phyloP scores from a whole-genome alignment of 2,888 invertebrate genomes.

The Nephrocerus scutellatus region DNA sequence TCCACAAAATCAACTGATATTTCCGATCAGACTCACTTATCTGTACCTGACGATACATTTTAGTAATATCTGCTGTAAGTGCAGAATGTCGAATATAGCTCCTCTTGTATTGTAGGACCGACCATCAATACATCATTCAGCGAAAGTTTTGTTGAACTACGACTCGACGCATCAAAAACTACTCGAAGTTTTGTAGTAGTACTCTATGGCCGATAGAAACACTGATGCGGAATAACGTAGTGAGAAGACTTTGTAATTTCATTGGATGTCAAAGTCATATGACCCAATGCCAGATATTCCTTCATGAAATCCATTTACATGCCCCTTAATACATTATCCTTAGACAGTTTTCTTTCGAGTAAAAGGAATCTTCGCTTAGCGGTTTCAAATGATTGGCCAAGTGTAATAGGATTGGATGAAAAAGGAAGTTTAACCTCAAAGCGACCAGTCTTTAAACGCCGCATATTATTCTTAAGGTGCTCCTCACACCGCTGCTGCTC shows the following conservation, averaged over 20 bases:
- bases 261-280: constrained; percentile 9
- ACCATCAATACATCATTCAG: constrained; percentile 20
- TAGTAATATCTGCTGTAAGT: constrained; percentile 15
- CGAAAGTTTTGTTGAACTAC: constrained; percentile 12
- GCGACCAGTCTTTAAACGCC: constrained; percentile 3
- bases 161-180: constrained; percentile 18
- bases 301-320: constrained; percentile 18
- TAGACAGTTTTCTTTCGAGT: constrained; percentile 14
- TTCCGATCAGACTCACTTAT: constrained; percentile 10
- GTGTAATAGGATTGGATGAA: constrained; percentile 5
- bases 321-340: constrained; percentile 3
- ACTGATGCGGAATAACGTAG: constrained; percentile 20
- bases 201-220: constrained; percentile 13
- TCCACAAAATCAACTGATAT: constrained; percentile 15
- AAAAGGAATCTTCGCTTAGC: constrained; percentile 13
- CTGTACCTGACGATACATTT: constrained; percentile 19
- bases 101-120: constrained; percentile 17
- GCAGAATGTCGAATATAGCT: constrained; percentile 11
- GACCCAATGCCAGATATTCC: constrained; percentile 15
- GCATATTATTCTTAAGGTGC: constrained; percentile 10
- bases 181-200: constrained; percentile 18
- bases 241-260: constrained; percentile 4
- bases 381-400: constrained; percentile 11
- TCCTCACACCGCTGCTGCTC: constrained; percentile 11
- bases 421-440: constrained; percentile 13